Conservation (phyloP, 2,797 vertebrate genomes). For the Valencia hispanica region DNA sequence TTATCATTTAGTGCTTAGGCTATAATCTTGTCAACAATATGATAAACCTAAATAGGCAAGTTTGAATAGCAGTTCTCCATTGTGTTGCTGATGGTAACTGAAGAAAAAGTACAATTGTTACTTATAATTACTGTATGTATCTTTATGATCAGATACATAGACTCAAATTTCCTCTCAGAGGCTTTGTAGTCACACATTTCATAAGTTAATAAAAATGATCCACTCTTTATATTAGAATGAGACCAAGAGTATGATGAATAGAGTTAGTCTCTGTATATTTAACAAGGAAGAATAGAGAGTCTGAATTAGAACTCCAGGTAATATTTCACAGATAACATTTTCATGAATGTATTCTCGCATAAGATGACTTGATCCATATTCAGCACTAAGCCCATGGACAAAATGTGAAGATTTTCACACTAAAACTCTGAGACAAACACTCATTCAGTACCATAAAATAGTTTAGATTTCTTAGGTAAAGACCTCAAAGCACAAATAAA, state of each 20-base stretch:
- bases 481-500: not conserved
- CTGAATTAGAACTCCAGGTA: not conserved
- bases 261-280: not conserved
- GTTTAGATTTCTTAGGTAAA: not conserved
- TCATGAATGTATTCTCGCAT: not conserved
- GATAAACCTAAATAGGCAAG: not conserved
- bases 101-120: not conserved
- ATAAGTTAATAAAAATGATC: conserved; percentile 1
- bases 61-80: not conserved
- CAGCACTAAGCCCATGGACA: not conserved
- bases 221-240: conserved; percentile 1
- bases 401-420: not conserved
- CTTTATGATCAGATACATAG: not conserved
- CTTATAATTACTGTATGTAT: not conserved
- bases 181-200: not conserved
- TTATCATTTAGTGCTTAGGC: not conserved
- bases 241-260: not conserved
- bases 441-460: not conserved
- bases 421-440: not conserved
- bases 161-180: not conserved
- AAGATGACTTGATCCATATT: not conserved
- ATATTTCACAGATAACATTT: not conserved
- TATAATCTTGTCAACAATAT: not conserved
- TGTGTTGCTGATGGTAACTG: not conserved
- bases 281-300: conserved; percentile 11